These are phyloP conservation scores for Pterostichus madidus DNA, from an alignment of 2,888 invertebrate genomes.

Conservation along the genomic window DNA sequence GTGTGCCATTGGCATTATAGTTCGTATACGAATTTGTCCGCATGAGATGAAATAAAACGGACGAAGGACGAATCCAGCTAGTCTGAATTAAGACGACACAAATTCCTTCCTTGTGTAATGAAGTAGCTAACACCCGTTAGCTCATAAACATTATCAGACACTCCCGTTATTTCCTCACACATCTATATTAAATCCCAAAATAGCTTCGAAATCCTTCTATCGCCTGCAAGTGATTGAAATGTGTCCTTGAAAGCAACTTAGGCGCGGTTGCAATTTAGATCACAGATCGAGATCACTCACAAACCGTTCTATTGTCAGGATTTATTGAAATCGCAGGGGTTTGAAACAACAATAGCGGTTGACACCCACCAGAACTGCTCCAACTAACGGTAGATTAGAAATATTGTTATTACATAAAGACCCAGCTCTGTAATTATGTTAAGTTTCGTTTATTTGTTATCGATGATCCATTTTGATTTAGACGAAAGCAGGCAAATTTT, in stretches of 20 bases:
- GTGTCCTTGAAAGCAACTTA: neutral
- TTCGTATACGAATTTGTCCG: too few species aligned
- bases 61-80: too few species aligned
- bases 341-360: slow-evolving; percentile 16
- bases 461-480: slow-evolving; percentile 39
- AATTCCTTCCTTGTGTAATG: too few species aligned
- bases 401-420: slow-evolving; percentile 37
- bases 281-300: slow-evolving; percentile 6
- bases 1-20: too few species aligned
- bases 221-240: neutral
- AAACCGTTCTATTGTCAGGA: slow-evolving; percentile 39
- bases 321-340: slow-evolving; percentile 42
- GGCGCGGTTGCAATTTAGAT: slow-evolving; percentile 27
- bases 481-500: slow-evolving; percentile 13
- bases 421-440: slow-evolving; percentile 22
- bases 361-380: slow-evolving; percentile 14
- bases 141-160: too few species aligned
- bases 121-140: too few species aligned
- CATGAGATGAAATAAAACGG: too few species aligned
- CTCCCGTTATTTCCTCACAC: too few species aligned
- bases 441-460: slow-evolving; percentile 23
- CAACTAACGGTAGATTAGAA: slow-evolving; percentile 38
- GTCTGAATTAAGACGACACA: too few species aligned
- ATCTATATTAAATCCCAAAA: too few species aligned
- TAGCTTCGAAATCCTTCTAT: neutral